phyloP scores from a whole-genome alignment of 2,888 invertebrate species.

The Catocala fraxini region DNA sequence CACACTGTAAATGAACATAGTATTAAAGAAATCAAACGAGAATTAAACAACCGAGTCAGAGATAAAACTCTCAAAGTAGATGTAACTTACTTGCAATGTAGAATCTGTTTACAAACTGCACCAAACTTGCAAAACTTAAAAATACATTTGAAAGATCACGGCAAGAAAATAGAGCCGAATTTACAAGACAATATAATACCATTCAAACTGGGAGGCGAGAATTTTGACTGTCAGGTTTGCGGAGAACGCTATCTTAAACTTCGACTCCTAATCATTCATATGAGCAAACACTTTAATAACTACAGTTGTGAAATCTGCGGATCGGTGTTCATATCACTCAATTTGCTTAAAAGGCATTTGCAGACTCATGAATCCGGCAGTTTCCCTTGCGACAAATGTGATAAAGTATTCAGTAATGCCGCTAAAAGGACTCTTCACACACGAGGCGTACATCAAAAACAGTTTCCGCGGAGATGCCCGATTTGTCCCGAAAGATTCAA shows the following conservation, averaged over 20 bases:
- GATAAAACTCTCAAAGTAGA: conserved; percentile 74
- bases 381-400: conserved; percentile 74
- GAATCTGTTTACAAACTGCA: conserved; percentile 60
- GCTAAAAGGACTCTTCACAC: conserved; percentile 68
- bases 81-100: conserved; percentile 67
- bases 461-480: conserved; percentile 67
- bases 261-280: conserved; percentile 71
- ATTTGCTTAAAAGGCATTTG: conserved; percentile 66
- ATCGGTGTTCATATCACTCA: conserved; percentile 66
- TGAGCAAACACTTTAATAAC: conserved; percentile 78
- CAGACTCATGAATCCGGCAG: conserved; percentile 69
- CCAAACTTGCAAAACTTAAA: conserved; percentile 61
- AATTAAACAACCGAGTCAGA: conserved; percentile 61
- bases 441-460: conserved; percentile 72
- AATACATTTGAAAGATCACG: conserved; percentile 67
- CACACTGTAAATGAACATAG: conserved; percentile 61
- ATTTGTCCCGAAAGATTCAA: conserved; percentile 75
- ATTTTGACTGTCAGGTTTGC: conserved; percentile 73
- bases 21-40: conserved; percentile 59
- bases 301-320: conserved; percentile 79
- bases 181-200: conserved; percentile 74
- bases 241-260: conserved; percentile 66
- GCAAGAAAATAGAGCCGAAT: conserved; percentile 60
- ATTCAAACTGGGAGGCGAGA: conserved; percentile 65
- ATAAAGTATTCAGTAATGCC: conserved; percentile 72